Base-by-base conservation (phyloP, 2,797 vertebrate genomes). In the Zenarchopterus dispar region DNA sequence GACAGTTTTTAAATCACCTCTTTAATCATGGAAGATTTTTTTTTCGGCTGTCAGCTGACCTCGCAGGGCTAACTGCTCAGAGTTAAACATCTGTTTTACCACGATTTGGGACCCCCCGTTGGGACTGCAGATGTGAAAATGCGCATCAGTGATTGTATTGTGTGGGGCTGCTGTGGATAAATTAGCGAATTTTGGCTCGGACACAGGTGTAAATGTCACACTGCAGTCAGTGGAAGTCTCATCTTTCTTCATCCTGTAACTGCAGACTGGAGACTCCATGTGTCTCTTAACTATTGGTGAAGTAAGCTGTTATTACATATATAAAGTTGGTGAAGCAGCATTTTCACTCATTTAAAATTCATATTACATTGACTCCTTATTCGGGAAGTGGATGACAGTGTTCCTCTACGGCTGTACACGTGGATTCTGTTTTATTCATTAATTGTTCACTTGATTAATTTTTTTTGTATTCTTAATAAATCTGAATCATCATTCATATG, bases 231-330 rank as follows among this genome's bases (percentile, higher is more conserved):
- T 52, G 50, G 17, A 46, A 22, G 47, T 55, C 50, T 71, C 1
- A 43, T 62, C 53, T 54, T 52, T 62, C 26, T 22, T 47, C 15
- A 52, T 45, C 48, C 58, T 73, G 44, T 58, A 49, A 55, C n/a
- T 61, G 22, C 51, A 68, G 67, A 55, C 49, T 50, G 42, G 57
- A 6, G 26, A 4, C 15, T 53, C 47, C 13, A 18, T 18, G 6
- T 46, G 19, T 6, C 13, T 49, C 39, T 46, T 8, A 36, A 16
- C 13, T 5, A 0, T 3, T 39, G 36, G 36, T 39, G 16, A 15
- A 39, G 13, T 15, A 39, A 39, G 36, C 36, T 16, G 36, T 39
- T 15, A 15, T 39, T 39, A 5, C 15, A 4, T 39, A 15, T 36
- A 36, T 36, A 11, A 39, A 39, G 13, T 39, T 39, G 36, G 13